Base-by-base conservation (phyloP, 2,888 invertebrate genomes). In the Dendrolimus houi region DNA sequence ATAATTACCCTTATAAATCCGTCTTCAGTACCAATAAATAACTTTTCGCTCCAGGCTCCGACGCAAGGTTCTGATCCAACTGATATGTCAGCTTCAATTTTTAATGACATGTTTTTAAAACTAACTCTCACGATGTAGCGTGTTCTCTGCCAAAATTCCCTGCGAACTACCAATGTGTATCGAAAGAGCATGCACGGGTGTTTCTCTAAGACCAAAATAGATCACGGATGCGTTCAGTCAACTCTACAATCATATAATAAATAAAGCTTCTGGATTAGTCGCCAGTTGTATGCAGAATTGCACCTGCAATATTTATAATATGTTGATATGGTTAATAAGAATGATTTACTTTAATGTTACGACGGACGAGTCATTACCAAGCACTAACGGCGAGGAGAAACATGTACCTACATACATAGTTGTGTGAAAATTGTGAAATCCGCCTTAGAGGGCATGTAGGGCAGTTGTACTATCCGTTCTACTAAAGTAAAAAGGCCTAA, bases 21-120 rank as follows among this genome's bases (percentile, higher is more conserved):
- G 64, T 80, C 80, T 67, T 85, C 88, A 17, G 78, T 75, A 29
- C 88, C 89, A 59, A 87, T 77, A 69, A 78, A 86, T 52, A 90
- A 68, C 63, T 78, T 77, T 13, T 68, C 68, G 60, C 85, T 79
- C 83, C 81, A 89, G 55, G 81, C 77, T 42, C 83, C 64, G 14
- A 88, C 82, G 71, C 82, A 83, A 1, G 90, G 87, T 60, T 87
- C 88, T 0, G 81, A 78, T 41, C 81, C 83, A 17, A 87, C 58
- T 71, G 81, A 83, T 2, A 66, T 63, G 72, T 89, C 86, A 47
- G 59, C 59, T 59, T 77, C 80, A 60, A 87, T 67, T 67, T 76
- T 77, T 52, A 90, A 65, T 57, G 83, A 68, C 89, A 90, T 90
- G 63, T 40, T 57, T 54, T 56, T 57, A 61, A n/a, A 61, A 47